Evolutionary conservation across 1,140 invertebrate genomes (phyloP), one percentile per base, ranked within the genome.

Genomic region (Metopolophium dirhodum): DNA sequence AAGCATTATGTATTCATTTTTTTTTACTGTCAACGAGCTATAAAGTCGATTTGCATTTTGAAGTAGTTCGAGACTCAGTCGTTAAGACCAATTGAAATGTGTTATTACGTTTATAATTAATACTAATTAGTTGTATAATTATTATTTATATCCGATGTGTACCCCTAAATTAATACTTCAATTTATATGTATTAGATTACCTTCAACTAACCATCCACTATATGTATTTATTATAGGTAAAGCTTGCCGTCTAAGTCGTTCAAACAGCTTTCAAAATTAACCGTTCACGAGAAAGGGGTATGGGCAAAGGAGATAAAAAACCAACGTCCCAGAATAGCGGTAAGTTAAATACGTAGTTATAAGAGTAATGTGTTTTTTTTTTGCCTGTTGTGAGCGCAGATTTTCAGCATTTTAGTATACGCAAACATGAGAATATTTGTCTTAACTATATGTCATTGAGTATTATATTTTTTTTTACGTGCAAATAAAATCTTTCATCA

Each of bases 221-320:
- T 41, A 45, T 4, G 9, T 90, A 37, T 91, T 93, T 93, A 83
- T 93, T 93, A 54, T 47, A 93, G 91, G 54, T 85, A 35, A 37
- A 37, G 37, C 54, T 86, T 85, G 23, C 49, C 7, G 77, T 41
- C 11, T 4, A 51, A 85, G 49, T 82, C 18, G 49, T 41, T 8
- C 22, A 30, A 86, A 91, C 41, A 85, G 14, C 77, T 37, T 51
- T 85, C 91, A 93, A 93, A 83, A 93, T 93, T 93, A 93, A 93
- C 49, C 91, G 91, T 7, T 93, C 91, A 93, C 68, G 91, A 68
- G 91, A 93, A 93, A 93, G 91, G 91, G 91, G 68, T 93, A 93
- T 93, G 91, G 91, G 82, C 82, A 93, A 93, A 93, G 91, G 77
- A 41, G 91, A 93, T 85, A 93, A 93, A 93, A 93, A 93, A 22